Conservation (phyloP, 37 sponge, comb jelly and placozoan genomes). For the Hormiphora californensis region DNA sequence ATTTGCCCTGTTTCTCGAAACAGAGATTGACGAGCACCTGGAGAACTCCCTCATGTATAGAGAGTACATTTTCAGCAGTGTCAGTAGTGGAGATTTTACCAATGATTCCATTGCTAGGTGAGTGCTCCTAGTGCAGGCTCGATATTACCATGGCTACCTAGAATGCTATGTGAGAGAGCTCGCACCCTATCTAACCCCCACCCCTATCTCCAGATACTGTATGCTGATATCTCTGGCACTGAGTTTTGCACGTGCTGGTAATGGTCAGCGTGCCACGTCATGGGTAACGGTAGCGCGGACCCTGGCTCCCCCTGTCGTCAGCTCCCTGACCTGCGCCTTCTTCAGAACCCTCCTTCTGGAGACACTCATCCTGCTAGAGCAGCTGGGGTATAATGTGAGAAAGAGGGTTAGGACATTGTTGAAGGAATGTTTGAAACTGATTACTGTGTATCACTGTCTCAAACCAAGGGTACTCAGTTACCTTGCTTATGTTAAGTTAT, state of each 20-base stretch:
- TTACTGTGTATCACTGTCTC: slow-evolving; percentile 8
- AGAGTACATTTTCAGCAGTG: slow-evolving; percentile 51
- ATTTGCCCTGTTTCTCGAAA: slow-evolving; percentile 37
- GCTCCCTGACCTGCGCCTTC: slow-evolving; percentile 46
- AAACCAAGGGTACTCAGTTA: slow-evolving; percentile 20
- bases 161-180: no score
- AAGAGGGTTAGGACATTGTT: not conserved
- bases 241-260: slow-evolving; percentile 44
- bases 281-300: slow-evolving; percentile 52
- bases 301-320: slow-evolving; percentile 24
- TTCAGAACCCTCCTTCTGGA: slow-evolving; percentile 37
- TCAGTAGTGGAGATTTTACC: slow-evolving; percentile 44
- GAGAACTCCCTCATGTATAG: slow-evolving; percentile 40
- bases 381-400: slow-evolving; percentile 11
- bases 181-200: not conserved
- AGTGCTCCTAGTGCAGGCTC: not conserved
- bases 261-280: slow-evolving; percentile 21
- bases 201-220: not conserved
- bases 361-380: slow-evolving; percentile 39
- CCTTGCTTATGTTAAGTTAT: not conserved
- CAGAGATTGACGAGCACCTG: slow-evolving; percentile 27
- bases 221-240: slow-evolving; percentile 38
- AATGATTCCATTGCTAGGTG: slow-evolving; percentile 47
- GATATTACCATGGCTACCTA: no score
- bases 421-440: not conserved